Base-by-base conservation (phyloP, 2,113 vertebrate species). In the Bagarius yarrelli region DNA sequence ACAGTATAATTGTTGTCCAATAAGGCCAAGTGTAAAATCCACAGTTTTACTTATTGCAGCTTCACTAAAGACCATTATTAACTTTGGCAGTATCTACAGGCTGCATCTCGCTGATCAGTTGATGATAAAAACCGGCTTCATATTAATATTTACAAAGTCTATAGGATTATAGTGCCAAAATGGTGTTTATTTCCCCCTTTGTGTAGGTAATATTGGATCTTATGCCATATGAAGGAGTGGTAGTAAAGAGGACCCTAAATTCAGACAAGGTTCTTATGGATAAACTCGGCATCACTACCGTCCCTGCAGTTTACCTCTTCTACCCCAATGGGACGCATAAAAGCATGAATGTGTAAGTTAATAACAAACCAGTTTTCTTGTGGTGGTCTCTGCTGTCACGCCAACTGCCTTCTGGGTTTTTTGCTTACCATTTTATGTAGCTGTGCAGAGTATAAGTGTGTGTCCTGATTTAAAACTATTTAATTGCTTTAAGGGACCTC, bases 141-240 rank as follows among this genome's bases (percentile, higher is more conserved):
- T 16, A 47, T 47, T 23, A 50, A 15, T 1, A 5, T n/a, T 47
- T 44, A 5, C 15, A 44, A 2, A 47, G 36, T 40, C 6, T 40
- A n/a, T n/a, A n/a, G n/a, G n/a, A n/a, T n/a, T 64, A 34, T 21
- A 64, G 16, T 64, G 61, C 32, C 32, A 32, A 34, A n/a, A 59
- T 36, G n/a, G 23, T n/a, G n/a, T n/a, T n/a, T n/a, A n/a, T n/a
- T 50, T 50, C 53, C 36, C 8, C 23, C 57, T 77, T 77, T 76
- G 34, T 55, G 5, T 56, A 99, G 97, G 96, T 98, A 85, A 96
- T 93, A 15, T 84, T 99, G 85, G 97, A 99, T 90, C 85, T 99
- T 89, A 86, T 94, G 80, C 93, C 91, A 4, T 98, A 91, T 52
- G 94, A 95, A 55, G 94, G 94, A 83, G 81, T 99, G 0, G 15